Base-by-base conservation (phyloP, 2,888 invertebrate genomes). In the Sinohyriopsis cumingii region DNA sequence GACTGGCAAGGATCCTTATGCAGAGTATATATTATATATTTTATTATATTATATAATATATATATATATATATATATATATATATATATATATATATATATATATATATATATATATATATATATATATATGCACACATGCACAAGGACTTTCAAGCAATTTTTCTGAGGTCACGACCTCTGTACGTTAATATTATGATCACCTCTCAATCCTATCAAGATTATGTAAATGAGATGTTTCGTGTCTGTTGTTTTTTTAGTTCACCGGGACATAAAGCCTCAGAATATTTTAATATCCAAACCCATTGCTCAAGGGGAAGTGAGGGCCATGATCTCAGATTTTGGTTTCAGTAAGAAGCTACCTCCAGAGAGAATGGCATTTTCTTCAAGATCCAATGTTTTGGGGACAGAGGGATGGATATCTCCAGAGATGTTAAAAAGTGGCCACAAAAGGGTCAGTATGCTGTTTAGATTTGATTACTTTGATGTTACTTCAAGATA, bases 321-420 rank as follows among this genome's bases (percentile, higher is more conserved):
- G 0, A 93, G 95, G 67, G 98, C 96, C 0, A 95, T 99, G 95
- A 99, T 99, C 81, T 99, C 99, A 0, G 99, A 99, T 91, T 99
- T 99, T 92, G 99, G 99, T 3, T 92, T 99, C 22, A 99, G 99
- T 83, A 99, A 99, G 91, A 97, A 98, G 89, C 91, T 99, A 45
- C 95, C 96, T 84, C 93, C 95, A 22, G 98, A 97, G 0, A 93
- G 95, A 69, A 93, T 94, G 65, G 97, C 97, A 70, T 97, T 98
- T 90, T 97, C 97, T 0, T 92, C 95, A 18, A 92, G 95, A 25
- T 97, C 97, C 0, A 97, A 97, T 0, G 84, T 90, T 6, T 90
- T 91, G 5, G 99, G 99, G 6, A 99, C 99, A 0, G 98, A 99
- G 81, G 99, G 99, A 0, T 99, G 99, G 99, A 99, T 99, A 76